Base-by-base conservation (phyloP, 2,797 vertebrate genomes). In the Muscicapa striata region DNA sequence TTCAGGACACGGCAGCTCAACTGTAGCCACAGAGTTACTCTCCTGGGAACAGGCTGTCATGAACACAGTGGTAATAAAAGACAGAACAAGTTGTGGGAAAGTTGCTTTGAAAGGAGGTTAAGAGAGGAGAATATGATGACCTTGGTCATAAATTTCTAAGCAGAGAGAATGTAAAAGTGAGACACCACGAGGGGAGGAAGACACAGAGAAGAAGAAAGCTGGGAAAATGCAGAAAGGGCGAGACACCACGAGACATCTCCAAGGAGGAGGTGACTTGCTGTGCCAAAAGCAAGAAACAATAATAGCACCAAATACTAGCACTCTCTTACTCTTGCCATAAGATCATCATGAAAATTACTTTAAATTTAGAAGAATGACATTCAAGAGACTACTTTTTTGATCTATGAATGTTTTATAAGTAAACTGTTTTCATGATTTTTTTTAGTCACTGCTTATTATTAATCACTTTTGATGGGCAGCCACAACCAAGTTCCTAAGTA, bases 291-390 rank as follows among this genome's bases (percentile, higher is more conserved):
- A 73, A 54, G 73, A 84, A 93, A 76, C 41, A 69, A 20, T 72
- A 95, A 91, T 21, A 95, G 87, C 77, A 85, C 36, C 36, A 93
- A 67, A 93, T 36, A 91, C 45, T 21, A 72, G 64, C 80, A 61
- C 45, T 38, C 54, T 70, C 38, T 73, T 48, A 70, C 17, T 84
- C 30, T 73, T 69, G 34, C 84, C 73, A 43, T 73, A 86, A 86
- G 70, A 94, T 15, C 52, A 67, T 54, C 4, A 61, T 19, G 59
- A 90, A 92, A 76, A 69, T 57, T 6, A 89, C 79, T 95, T 89
- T 83, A 92, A 90, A 81, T 90, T 94, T 89, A 88, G 93, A 62
- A 92, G 38, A 91, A 90, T 70, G 63, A 94, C 89, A 91, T 92
- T 95, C 61, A 69, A 67, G n/a, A 86, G 76, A 78, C 18, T 30